These are phyloP conservation scores for Bombus breviceps DNA, from an alignment of 1,140 invertebrate species.

Conservation along the genomic window DNA sequence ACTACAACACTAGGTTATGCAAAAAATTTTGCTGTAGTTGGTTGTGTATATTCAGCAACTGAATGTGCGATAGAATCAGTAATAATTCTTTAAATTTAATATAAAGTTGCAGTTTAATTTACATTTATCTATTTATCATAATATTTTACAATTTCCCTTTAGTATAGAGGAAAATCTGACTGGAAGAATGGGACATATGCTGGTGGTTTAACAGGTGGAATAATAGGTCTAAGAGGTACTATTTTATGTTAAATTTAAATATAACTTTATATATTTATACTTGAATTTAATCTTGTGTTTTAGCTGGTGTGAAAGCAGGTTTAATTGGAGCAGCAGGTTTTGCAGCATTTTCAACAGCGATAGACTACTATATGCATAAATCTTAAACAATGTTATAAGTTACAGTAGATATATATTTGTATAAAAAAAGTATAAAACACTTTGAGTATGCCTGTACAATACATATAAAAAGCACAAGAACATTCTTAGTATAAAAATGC, in stretches of 20 bases:
- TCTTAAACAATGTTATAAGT: constrained; percentile 57
- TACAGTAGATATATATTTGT: constrained; percentile 68
- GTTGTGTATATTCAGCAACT: constrained; percentile 95
- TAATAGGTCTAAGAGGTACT: constrained; percentile 96
- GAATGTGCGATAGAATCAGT: constrained; percentile 97
- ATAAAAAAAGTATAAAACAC: constrained; percentile 69
- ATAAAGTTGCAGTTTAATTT: constrained; percentile 33
- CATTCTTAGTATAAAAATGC: constrained; percentile 55
- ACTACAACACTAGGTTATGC: constrained; percentile 94
- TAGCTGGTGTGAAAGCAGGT: constrained; percentile 96
- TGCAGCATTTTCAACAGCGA: constrained; percentile 96
- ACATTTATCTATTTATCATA: constrained; percentile 24
- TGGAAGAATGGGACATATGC: constrained; percentile 98
- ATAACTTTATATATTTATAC: not conserved
- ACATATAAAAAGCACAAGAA: constrained; percentile 52
- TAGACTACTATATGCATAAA: constrained; percentile 96
- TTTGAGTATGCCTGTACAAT: constrained; percentile 50
- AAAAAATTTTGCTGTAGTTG: constrained; percentile 98
- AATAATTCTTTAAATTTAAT: constrained; percentile 59
- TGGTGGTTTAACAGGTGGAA: constrained; percentile 95
- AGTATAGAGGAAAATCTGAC: constrained; percentile 96
- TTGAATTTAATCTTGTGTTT: constrained; percentile 75
- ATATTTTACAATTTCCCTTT: constrained; percentile 69
- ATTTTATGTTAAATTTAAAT: constrained; percentile 8
- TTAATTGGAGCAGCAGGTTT: constrained; percentile 96